Conservation (phyloP, 1,140 invertebrate species). For the Drosophila serrata region DNA sequence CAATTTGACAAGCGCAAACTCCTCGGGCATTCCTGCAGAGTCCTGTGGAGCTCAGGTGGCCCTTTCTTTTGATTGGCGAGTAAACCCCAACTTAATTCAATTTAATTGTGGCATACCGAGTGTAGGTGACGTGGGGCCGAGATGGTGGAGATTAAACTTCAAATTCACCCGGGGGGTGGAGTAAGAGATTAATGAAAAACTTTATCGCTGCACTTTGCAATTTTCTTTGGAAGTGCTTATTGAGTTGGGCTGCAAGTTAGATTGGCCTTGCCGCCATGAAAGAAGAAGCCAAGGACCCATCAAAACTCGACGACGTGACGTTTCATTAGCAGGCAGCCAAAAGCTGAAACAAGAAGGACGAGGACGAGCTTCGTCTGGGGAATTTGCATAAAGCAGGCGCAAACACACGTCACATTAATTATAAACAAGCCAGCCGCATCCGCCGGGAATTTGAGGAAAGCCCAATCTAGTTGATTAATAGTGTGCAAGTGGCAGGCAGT, state of each 20-base stretch:
- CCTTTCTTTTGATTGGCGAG: conserved; percentile 10
- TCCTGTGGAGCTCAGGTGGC: conserved; percentile 58
- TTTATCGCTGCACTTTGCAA: conserved; percentile 59
- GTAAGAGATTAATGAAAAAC: conserved; percentile 73
- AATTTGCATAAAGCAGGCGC: conserved; percentile 58
- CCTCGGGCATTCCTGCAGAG: conserved; percentile 2
- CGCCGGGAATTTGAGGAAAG: conserved; percentile 29
- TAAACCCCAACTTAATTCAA: conserved; percentile 69
- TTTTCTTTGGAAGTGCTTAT: conserved; percentile 57
- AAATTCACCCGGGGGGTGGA: conserved; percentile 32
- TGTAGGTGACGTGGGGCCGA: conserved; percentile 64
- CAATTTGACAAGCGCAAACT: conserved; percentile 80
- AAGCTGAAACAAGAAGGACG: conserved; percentile 3
- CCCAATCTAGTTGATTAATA: conserved; percentile 80
- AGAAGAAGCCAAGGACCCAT: conserved; percentile 43
- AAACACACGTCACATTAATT: conserved; percentile 71
- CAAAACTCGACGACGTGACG: conserved; percentile 78
- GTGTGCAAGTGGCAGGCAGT: conserved; percentile 62
- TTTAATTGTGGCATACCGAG: conserved; percentile 76
- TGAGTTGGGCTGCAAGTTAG: conserved; percentile 76
- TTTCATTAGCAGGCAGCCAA: conserved; percentile 67
- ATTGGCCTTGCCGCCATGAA: conserved; percentile 51
- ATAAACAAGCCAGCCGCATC: conserved; percentile 61
- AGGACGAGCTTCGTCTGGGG: conserved; percentile 47
- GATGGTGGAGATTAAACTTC: conserved; percentile 54